Evolutionary conservation across 2,888 invertebrate genomes (phyloP), one percentile per base, ranked within the genome.

Genomic region (Agrochola macilenta): DNA sequence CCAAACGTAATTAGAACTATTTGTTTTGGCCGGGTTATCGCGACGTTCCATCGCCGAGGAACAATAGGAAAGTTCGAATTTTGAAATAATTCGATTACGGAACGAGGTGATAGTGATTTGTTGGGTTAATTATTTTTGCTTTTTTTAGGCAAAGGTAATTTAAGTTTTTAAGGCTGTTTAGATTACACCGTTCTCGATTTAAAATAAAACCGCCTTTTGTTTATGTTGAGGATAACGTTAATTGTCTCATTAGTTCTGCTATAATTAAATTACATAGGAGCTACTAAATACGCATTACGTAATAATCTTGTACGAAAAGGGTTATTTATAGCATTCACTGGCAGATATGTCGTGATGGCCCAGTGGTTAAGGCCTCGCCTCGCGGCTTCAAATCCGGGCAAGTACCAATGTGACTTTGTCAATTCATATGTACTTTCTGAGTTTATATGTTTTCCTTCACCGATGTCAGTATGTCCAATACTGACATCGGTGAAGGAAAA

Each of bases 1-100:
- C 90, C 91, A 88, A 90, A 90, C 91, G 93, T 96, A 96, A 96
- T 96, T 96, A 96, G 95, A 93, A 93, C 95, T 95, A 96, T 96
- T 96, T 96, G 96, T 96, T 95, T 95, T 93, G 82, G 91, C 82
- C 90, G 93, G 88, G 88, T 93, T 96, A 96, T 96, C 96, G 91
- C 80, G 71, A 64, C 81, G 80, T 84, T 69, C 69, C 70, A 88
- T 90, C 89, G 89, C 87, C 89, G 84, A 84, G 83, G 91, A 94
- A 96, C 96, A 96, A 96, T 96, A 93, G 95, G 90, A 94, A 95
- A 92, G 93, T 93, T 89, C 85, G 90, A 89, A 92, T 93, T 93
- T 93, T 92, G 91, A 92, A 93, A 92, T 93, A 91, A 93, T 94
- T 93, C 91, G 93, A 94, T 95, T 94, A 92, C 89, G 87, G 81